Conservation (phyloP, 2,797 vertebrate species). For the Pantherophis alleghaniensis region DNA sequence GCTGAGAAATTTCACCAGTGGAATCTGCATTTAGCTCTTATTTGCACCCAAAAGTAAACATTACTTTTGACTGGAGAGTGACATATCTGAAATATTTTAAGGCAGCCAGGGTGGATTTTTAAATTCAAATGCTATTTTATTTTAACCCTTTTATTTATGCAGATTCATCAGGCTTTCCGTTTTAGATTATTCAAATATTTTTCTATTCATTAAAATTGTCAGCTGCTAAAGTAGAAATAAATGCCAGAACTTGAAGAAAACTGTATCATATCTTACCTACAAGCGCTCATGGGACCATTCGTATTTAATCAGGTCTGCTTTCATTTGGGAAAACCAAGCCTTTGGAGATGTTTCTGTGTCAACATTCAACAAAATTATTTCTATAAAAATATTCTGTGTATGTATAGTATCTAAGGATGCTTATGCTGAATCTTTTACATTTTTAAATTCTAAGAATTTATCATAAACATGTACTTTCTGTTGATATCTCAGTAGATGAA, state of each 20-base stretch:
- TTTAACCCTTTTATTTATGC: constrained; percentile 20
- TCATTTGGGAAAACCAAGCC: background rate
- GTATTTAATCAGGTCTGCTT: background rate
- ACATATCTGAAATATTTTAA: constrained; percentile 26
- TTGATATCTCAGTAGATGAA: background rate
- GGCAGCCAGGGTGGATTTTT: constrained; percentile 13
- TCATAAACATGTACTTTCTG: background rate
- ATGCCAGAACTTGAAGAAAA: constrained; percentile 14
- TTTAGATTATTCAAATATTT: constrained; percentile 8
- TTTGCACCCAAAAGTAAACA: background rate
- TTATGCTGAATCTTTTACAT: background rate
- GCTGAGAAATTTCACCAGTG: constrained; percentile 2
- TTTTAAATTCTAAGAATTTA: constrained; percentile 1
- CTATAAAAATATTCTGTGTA: background rate
- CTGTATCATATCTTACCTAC: background rate
- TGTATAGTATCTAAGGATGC: background rate
- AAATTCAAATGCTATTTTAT: constrained; percentile 15
- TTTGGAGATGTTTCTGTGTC: background rate
- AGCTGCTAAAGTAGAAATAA: constrained; percentile 20
- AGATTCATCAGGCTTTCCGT: background rate
- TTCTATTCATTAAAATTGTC: background rate
- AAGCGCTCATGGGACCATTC: background rate
- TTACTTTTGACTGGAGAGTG: constrained; percentile 26
- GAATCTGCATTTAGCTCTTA: constrained; percentile 33
- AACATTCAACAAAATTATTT: background rate